Evolutionary conservation across 92 coral and sea anemone species (phyloP).

Genomic region (Epizoanthus scotinus): DNA sequence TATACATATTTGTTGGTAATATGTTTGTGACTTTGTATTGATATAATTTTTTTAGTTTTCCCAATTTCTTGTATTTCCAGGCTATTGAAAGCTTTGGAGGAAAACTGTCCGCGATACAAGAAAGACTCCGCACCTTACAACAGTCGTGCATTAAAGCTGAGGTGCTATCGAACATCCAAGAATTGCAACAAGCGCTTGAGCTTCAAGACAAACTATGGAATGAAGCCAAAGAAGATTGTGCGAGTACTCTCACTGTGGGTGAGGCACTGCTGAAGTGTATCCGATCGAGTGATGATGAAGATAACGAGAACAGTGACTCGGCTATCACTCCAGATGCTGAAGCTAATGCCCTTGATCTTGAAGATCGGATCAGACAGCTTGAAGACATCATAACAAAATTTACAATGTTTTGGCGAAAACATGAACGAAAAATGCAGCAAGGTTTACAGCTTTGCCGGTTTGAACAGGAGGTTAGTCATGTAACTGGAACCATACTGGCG

Average conservation of each 20-base stretch:
- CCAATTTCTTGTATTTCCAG: slow-evolving; percentile 45
- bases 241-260: slow-evolving; percentile 79
- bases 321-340: slow-evolving; percentile 67
- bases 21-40: no score
- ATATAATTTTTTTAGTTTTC: no score
- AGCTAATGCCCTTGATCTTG: slow-evolving; percentile 82
- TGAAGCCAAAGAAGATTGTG: slow-evolving; percentile 91
- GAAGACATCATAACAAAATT: slow-evolving; percentile 60
- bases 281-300: slow-evolving; percentile 51
- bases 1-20: no score
- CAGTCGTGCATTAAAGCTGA: slow-evolving; percentile 67
- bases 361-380: slow-evolving; percentile 60
- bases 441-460: slow-evolving; percentile 81
- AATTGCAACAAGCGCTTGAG: slow-evolving; percentile 76
- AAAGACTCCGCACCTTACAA: slow-evolving; percentile 64
- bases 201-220: slow-evolving; percentile 93
- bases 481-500: slow-evolving; percentile 71
- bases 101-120: slow-evolving; percentile 53
- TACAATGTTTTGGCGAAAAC: slow-evolving; percentile 76
- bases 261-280: slow-evolving; percentile 82
- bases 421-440: slow-evolving; percentile 73
- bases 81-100: slow-evolving; percentile 93
- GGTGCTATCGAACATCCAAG: slow-evolving; percentile 68
- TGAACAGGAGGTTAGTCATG: slow-evolving; percentile 86
- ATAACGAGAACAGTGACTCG: slow-evolving; percentile 35